Conservation (phyloP, 2,888 invertebrate species). For the Plagodis pulveraria region DNA sequence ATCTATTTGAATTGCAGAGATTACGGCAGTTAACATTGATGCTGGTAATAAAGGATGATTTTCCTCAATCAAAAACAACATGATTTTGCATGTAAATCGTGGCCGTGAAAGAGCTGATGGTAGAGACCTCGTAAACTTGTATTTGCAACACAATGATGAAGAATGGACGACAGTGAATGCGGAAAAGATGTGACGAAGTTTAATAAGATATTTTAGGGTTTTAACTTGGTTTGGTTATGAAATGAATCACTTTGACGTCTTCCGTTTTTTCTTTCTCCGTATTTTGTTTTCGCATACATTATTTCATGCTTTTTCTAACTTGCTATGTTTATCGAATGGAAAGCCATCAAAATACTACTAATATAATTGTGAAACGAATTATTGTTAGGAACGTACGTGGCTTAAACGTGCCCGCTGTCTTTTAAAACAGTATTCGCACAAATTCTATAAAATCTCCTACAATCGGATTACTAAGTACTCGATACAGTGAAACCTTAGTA, state of each 20-base stretch:
- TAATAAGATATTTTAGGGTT: conserved; percentile 30
- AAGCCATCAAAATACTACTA: too few relatives aligned
- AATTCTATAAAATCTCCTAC: conserved; percentile 39
- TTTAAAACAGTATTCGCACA: conserved; percentile 36
- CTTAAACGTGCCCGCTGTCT: conserved; percentile 27
- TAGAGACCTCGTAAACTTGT: conserved; percentile 44
- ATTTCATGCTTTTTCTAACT: too few relatives aligned
- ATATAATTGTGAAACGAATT: neutral
- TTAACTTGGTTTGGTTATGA: conserved; percentile 21
- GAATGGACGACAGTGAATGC: conserved; percentile 30
- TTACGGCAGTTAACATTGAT: conserved; percentile 44
- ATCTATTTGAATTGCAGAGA: conserved; percentile 30
- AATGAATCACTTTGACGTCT: conserved; percentile 16
- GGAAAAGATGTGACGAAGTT: conserved; percentile 41
- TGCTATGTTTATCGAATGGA: too few relatives aligned
- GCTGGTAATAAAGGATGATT: conserved; percentile 47
- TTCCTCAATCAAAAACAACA: conserved; percentile 55
- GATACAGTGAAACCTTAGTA: conserved; percentile 55
- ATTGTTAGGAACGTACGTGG: conserved; percentile 16
- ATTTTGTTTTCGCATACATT: neutral
- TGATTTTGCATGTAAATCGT: conserved; percentile 48
- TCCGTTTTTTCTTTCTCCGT: neutral
- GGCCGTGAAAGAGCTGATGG: conserved; percentile 44
- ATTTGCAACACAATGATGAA: conserved; percentile 38
- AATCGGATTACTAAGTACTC: conserved; percentile 64